Base-by-base conservation (phyloP, 2,113 vertebrate species). In the rat (Rattus norvegicus) region DNA sequence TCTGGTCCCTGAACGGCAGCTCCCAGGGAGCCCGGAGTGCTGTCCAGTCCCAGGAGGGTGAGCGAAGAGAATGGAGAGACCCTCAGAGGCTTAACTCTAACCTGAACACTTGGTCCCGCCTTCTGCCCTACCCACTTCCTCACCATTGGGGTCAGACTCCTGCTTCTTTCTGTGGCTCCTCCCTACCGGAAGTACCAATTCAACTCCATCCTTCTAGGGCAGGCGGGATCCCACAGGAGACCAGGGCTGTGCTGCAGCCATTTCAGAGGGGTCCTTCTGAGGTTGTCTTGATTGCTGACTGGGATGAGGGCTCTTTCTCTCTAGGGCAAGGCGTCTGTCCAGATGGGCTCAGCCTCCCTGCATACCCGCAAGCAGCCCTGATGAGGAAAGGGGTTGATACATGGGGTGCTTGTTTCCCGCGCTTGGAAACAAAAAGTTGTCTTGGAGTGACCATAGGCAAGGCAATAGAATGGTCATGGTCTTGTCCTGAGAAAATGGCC, bases 1-100 rank as follows among this genome's bases (percentile, higher is more conserved):
- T 90, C 90, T 80, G 88, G 84, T 54, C 73, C 73, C 86, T 22
- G 97, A 97, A 95, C 54, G 88, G 93, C 33, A 79, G 96, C 93
- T 97, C 96, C 93, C 88, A 96, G 88, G 30, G 93, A 92, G 97
- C 33, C 16, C 77, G 0, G 84, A 63, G 67, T 79, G 79, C 92
- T 59, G 73, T 63, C 54, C 13, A 33, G 97, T 97, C 73, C 73
- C 39, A 75, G 76, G 85, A 96, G 80, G 94, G 4, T 13, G 26
- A 30, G 73, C 47, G 22, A 97, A 39, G 89, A 63, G 13, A 54
- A 87, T 4, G 4, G 17, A 91, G 49, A 86, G 76, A 26, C 19
- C 4, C 20, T 13, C 91, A 0, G 8, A 14, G 90, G 12, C 7
- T 1, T 20, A 43, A 49, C 52, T 4, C 72, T 36, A 36, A 49